Base-by-base conservation (phyloP, 2,888 invertebrate genomes). In the Pheosia gnoma region DNA sequence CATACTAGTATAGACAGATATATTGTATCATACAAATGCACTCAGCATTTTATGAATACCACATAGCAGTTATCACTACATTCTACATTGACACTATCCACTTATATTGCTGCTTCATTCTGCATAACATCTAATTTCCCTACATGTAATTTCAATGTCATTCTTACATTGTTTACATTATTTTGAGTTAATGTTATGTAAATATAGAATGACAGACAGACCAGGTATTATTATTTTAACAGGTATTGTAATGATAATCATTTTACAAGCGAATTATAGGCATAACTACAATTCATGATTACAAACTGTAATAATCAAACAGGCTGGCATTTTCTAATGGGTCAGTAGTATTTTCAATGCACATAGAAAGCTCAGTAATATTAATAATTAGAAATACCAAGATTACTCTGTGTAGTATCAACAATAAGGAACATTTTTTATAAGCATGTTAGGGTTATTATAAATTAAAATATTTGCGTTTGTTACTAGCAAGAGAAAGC, bases 101-200 rank as follows among this genome's bases (percentile, higher is more conserved):
- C 25, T 47, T 11, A 47, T 47, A 47, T 4, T 47, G 9, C 13
- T 13, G 5, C 11, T 5, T 8, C 11, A 11, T n/a, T 5, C 59
- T 60, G 52, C 62, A 62, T 57, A 36, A 49, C 25, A 10, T 59
- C 13, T 52, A 59, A 25, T 55, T 47, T n/a, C 9, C 4, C 47
- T n/a, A 47, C 58, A 53, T 36, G 55, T 57, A 36, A 59, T 58
- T 59, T 62, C 62, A 71, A 65, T 70, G 61, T 57, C 54, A 60
- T 70, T 66, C 59, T 59, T 67, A 64, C 47, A 36, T 71, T 73
- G 76, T 78, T 78, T 79, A 77, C 68, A 77, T 67, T 72, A 74
- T 70, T 63, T 43, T 61, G 61, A 70, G 67, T 66, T 68, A 70
- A 75, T 82, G 79, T 81, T 84, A 80, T 82, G 80, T 81, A 81